These are phyloP conservation scores for Protonibea diacanthus DNA, from an alignment of 2,797 vertebrate species.

Conservation along the genomic window DNA sequence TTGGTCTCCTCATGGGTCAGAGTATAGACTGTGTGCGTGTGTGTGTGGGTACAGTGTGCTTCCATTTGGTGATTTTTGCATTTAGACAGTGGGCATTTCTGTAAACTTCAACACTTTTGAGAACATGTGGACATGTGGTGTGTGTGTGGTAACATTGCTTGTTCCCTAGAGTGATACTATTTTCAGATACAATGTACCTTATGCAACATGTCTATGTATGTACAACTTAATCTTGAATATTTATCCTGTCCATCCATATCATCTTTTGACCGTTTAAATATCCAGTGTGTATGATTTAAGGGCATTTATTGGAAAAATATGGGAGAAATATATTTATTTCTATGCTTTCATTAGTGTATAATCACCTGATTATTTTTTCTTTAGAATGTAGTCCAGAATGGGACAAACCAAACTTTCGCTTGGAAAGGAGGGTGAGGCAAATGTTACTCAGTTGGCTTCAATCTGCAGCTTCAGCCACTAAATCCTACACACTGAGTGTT, in stretches of 20 bases:
- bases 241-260: slow-evolving; percentile 35
- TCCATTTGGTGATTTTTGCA: slow-evolving; percentile 18
- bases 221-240: slow-evolving; percentile 25
- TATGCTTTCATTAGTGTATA: too few relatives aligned
- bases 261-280: neutral
- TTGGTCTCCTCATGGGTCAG: neutral
- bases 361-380: too few relatives aligned
- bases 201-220: neutral
- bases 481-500: too few relatives aligned
- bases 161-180: neutral
- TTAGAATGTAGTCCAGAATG: too few relatives aligned
- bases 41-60: neutral
- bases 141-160: neutral
- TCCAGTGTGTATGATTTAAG: too few relatives aligned
- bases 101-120: neutral
- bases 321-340: too few relatives aligned
- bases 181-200: neutral
- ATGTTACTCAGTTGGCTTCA: too few relatives aligned
- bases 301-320: too few relatives aligned
- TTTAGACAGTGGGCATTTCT: neutral
- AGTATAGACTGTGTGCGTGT: neutral
- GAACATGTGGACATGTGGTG: too few relatives aligned
- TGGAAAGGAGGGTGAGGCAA: too few relatives aligned
- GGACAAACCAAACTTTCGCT: too few relatives aligned
- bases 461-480: too few relatives aligned